phyloP scores from a whole-genome alignment of 2,113 vertebrate genomes.

The Paracanthobrama guichenoti region DNA sequence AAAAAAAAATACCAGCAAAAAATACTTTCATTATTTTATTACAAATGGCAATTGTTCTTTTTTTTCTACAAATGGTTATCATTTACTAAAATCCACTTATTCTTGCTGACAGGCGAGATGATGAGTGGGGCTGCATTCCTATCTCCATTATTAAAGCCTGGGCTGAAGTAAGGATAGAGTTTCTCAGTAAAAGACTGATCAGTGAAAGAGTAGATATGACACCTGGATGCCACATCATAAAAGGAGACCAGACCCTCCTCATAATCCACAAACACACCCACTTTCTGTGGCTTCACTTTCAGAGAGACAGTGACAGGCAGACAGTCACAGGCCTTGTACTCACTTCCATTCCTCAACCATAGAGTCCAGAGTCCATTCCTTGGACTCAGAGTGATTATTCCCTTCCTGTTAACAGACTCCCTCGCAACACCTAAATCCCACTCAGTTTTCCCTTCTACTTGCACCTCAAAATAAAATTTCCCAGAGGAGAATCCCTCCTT shows the following conservation, averaged over 20 bases:
- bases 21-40: background rate
- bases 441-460: conserved; percentile 12
- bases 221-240: conserved; percentile 38
- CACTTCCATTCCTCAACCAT: background rate
- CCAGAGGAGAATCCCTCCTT: conserved; percentile 30
- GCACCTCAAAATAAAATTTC: conserved; percentile 45
- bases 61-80: background rate
- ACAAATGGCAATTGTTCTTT: background rate
- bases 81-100: background rate
- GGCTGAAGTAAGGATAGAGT: conserved; percentile 27
- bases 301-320: background rate
- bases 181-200: conserved; percentile 34
- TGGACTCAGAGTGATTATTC: background rate
- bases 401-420: conserved; percentile 19
- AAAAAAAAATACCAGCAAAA: background rate
- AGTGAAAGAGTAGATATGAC: conserved; percentile 46
- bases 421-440: conserved; percentile 33
- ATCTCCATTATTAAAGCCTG: conserved; percentile 18
- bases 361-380: conserved; percentile 13
- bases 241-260: conserved; percentile 45
- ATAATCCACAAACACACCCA: conserved; percentile 46
- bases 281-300: conserved; percentile 13
- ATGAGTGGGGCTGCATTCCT: conserved; percentile 4
- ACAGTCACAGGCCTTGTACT: conserved; percentile 11
- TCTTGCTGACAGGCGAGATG: background rate